Percentiles rank a stretch among this genome's conserved stretches.
Conservation (phyloP, 2,797 vertebrate genomes). For the Cynopterus sphinx region DNA sequence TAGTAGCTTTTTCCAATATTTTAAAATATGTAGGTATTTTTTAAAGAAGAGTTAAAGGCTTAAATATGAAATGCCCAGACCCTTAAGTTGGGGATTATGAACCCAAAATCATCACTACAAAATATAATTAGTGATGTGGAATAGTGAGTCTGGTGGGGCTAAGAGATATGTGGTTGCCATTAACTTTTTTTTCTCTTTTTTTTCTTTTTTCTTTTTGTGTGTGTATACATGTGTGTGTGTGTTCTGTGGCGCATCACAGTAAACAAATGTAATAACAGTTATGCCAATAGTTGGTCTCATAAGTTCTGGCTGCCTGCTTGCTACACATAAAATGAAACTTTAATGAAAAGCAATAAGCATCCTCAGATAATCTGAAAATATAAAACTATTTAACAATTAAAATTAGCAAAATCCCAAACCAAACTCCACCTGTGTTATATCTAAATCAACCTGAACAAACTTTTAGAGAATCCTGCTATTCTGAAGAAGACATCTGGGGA, state of each 20-base stretch:
- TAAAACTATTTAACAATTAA: background rate
- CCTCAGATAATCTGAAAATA: background rate
- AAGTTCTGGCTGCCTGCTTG: background rate
- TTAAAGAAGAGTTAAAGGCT: background rate
- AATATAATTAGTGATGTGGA: background rate
- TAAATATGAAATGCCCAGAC: background rate
- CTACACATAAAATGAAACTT: background rate
- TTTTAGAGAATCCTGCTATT: background rate
- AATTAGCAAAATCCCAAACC: background rate
- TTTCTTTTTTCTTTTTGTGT: background rate
- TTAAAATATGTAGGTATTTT: background rate
- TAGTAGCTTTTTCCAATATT: background rate
- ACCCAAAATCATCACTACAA: background rate
- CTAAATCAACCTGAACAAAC: background rate
- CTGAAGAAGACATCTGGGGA: background rate
- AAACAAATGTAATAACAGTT: background rate
- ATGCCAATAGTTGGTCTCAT: background rate
- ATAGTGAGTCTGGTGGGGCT: background rate
- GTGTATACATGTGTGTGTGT: background rate
- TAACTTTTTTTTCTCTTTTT: background rate
- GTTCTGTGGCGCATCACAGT: background rate
- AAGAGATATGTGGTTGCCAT: background rate
- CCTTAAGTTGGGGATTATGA: background rate
- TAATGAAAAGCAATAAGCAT: constrained; percentile 9
- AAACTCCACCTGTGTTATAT: background rate